These are phyloP conservation scores for Margaritifera margaritifera DNA, from an alignment of 2,888 invertebrate genomes.

Conservation along the genomic window DNA sequence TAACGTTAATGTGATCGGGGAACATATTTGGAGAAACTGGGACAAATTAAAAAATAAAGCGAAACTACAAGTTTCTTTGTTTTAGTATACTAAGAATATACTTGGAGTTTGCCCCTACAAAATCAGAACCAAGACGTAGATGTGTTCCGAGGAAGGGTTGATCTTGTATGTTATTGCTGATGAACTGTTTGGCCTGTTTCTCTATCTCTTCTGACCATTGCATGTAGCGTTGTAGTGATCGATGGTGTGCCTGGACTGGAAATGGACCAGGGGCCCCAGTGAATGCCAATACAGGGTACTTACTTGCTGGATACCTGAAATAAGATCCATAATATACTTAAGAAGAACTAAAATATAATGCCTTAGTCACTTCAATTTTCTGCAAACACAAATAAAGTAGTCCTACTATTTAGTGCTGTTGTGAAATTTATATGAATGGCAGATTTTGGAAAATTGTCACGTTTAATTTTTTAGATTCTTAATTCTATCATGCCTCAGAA, in stretches of 20 bases:
- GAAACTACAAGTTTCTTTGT: neutral
- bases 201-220: slow-evolving; percentile 64
- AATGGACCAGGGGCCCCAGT: slow-evolving; percentile 71
- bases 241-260: slow-evolving; percentile 60
- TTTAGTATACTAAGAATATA: neutral
- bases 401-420: no score
- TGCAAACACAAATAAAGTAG: no score
- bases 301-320: slow-evolving; percentile 57
- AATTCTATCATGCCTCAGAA: neutral
- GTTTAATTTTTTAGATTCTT: no score
- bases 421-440: no score
- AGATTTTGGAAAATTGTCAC: no score
- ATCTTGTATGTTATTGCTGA: slow-evolving; percentile 53
- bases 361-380: neutral
- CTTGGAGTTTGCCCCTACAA: slow-evolving; percentile 76
- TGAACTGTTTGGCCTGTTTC: slow-evolving; percentile 59
- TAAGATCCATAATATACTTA: neutral
- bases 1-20: no score
- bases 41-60: no score
- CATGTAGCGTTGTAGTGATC: slow-evolving; percentile 66
- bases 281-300: slow-evolving; percentile 70
- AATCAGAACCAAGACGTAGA: slow-evolving; percentile 95
- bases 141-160: slow-evolving; percentile 89
- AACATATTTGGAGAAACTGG: no score
- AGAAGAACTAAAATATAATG: neutral